Conservation (phyloP, 1,140 invertebrate species). For the Papilio glaucus region DNA sequence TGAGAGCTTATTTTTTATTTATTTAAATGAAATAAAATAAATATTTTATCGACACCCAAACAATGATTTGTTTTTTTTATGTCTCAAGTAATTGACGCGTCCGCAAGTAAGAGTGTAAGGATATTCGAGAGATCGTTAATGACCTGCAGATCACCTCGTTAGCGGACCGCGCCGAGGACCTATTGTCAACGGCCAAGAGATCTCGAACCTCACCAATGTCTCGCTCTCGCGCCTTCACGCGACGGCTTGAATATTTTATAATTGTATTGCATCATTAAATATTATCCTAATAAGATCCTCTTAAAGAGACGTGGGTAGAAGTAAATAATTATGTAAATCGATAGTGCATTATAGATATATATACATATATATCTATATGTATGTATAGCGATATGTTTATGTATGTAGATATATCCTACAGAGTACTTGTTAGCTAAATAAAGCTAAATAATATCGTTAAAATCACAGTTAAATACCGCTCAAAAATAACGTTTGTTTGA, state of each 20-base stretch:
- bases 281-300: no score
- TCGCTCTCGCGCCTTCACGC: slow-evolving; percentile 13
- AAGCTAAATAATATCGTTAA: no score
- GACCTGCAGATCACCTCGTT: slow-evolving; percentile 68
- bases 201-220: slow-evolving; percentile 55
- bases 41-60: background rate
- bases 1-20: background rate
- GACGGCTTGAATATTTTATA: slow-evolving; percentile 31
- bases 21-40: slow-evolving; percentile 4
- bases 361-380: no score
- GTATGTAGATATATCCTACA: no score
- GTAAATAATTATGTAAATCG: no score
- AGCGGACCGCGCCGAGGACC: slow-evolving; percentile 46
- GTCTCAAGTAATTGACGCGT: slow-evolving; percentile 28
- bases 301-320: no score
- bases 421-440: no score
- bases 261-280: slow-evolving; percentile 11
- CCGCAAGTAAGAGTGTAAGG: slow-evolving; percentile 30
- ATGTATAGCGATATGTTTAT: no score
- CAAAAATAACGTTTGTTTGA: no score
- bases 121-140: slow-evolving; percentile 65
- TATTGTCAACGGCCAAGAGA: slow-evolving; percentile 63
- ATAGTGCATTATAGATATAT: no score
- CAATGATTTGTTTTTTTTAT: slow-evolving; percentile 11
- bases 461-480: no score